Evolutionary conservation across 2,888 invertebrate species (phyloP).

Genomic region (Megalurothrips usitatus): DNA sequence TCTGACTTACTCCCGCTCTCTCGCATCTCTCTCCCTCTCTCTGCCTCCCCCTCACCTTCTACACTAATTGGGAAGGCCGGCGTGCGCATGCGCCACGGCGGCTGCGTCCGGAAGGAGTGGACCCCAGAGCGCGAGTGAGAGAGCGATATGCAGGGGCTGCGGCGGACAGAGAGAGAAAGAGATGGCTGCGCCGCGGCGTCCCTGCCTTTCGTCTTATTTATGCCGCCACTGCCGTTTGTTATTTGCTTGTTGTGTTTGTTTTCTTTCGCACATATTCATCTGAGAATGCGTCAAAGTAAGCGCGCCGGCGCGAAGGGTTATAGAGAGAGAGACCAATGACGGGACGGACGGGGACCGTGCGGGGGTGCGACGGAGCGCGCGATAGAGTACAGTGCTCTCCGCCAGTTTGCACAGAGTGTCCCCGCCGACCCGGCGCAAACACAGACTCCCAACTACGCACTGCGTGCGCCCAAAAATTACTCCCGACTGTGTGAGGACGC

Average conservation of each 20-base stretch:
- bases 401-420: no score
- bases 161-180: no score
- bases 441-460: no score
- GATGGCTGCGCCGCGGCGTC: neutral
- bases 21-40: neutral
- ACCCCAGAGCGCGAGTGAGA: neutral
- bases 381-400: no score
- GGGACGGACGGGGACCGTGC: no score
- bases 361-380: no score
- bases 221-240: neutral
- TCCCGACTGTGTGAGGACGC: no score
- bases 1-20: neutral
- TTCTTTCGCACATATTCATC: constrained; percentile 5
- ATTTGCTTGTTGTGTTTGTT: neutral
- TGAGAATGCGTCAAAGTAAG: neutral
- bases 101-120: neutral
- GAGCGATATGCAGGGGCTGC: neutral
- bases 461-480: no score
- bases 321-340: no score
- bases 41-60: neutral
- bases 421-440: no score
- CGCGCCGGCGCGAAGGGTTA: neutral
- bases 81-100: constrained; percentile 15
- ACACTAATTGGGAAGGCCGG: neutral
- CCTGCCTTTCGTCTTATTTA: neutral